These are phyloP conservation scores for Liopterus haemorrhoidalis DNA, from an alignment of 2,888 invertebrate genomes.

Conservation along the genomic window DNA sequence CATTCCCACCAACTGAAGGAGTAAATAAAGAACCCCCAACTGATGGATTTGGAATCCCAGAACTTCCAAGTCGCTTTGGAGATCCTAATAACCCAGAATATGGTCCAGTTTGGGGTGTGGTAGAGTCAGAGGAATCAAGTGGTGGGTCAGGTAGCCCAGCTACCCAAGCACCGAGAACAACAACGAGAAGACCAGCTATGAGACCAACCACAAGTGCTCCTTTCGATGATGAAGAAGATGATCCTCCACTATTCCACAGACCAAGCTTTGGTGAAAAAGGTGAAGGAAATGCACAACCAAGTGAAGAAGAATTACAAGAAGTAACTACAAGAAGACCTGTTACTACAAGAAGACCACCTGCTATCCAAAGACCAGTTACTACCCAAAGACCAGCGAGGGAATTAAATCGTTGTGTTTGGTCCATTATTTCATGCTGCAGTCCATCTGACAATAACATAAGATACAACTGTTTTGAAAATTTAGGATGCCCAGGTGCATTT, in stretches of 20 bases:
- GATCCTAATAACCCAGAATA: slow-evolving; percentile 5
- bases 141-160: not conserved
- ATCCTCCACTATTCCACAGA: slow-evolving; percentile 13
- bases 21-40: not conserved
- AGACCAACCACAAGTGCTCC: slow-evolving; percentile 12
- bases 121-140: slow-evolving; percentile 2
- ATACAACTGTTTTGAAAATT: slow-evolving; percentile 62
- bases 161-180: not conserved
- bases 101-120: slow-evolving; percentile 16
- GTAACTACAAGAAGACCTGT: not conserved
- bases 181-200: not conserved
- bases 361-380: not conserved
- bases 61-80: no score
- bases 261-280: slow-evolving; percentile 6
- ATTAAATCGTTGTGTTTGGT: slow-evolving; percentile 63
- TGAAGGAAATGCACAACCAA: no score
- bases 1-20: not conserved
- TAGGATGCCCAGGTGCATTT: slow-evolving; percentile 66
- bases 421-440: slow-evolving; percentile 68
- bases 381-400: not conserved
- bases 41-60: slow-evolving; percentile 3
- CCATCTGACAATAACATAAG: slow-evolving; percentile 46
- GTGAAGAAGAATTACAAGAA: no score
- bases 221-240: no score
- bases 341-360: not conserved